Conservation (phyloP, 2,888 invertebrate species). For the Heliconius charithonia region DNA sequence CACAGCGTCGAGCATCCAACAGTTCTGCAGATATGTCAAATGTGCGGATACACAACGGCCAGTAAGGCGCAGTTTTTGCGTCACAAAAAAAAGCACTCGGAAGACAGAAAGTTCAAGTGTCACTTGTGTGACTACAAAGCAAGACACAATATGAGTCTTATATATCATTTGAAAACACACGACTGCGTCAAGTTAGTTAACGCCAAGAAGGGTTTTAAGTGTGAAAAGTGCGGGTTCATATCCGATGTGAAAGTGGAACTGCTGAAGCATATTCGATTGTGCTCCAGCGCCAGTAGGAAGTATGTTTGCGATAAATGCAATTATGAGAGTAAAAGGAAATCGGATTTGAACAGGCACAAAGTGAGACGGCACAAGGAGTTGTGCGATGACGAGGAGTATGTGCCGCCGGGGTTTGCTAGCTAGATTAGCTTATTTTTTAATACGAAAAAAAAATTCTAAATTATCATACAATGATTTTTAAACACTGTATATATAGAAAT, state of each 20-base stretch:
- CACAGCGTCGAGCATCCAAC: slow-evolving; percentile 52
- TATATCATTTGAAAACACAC: slow-evolving; percentile 68
- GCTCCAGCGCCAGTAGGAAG: slow-evolving; percentile 30
- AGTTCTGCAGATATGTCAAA: slow-evolving; percentile 59
- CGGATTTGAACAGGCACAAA: slow-evolving; percentile 58
- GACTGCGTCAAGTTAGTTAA: slow-evolving; percentile 22
- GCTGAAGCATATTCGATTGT: slow-evolving; percentile 42
- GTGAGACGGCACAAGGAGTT: slow-evolving; percentile 48
- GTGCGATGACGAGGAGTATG: slow-evolving; percentile 18
- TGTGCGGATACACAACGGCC: slow-evolving; percentile 63
- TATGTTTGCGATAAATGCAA: slow-evolving; percentile 54
- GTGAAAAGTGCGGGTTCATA: slow-evolving; percentile 49
- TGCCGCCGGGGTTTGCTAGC: slow-evolving; percentile 20
- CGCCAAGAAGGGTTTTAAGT: slow-evolving; percentile 41
- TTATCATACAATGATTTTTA: no score
- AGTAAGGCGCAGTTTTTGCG: slow-evolving; percentile 57
- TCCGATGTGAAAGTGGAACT: slow-evolving; percentile 40
- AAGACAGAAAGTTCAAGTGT: slow-evolving; percentile 62
- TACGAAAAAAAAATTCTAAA: no score
- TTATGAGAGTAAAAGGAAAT: slow-evolving; percentile 55
- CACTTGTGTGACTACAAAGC: slow-evolving; percentile 67
- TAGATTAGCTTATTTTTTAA: background rate
- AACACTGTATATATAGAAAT: no score
- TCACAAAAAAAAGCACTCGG: slow-evolving; percentile 65
- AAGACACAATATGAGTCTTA: slow-evolving; percentile 65